Conservation (phyloP, 1,140 invertebrate genomes). For the Cotesia chilonis region DNA sequence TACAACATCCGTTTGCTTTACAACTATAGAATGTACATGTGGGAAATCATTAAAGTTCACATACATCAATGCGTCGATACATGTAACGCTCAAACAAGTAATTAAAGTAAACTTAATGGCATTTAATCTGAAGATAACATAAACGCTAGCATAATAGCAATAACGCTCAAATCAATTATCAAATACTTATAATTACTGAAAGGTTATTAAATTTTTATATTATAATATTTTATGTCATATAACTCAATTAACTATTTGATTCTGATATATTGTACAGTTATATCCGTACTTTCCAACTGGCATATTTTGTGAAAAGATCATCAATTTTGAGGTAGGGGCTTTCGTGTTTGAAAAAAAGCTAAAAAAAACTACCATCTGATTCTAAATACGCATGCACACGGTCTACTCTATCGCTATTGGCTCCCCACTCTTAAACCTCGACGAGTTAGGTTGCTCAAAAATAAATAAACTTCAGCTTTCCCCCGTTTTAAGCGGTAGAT, state of each 20-base stretch:
- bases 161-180: no score
- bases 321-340: neutral
- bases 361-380: neutral
- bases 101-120: no score
- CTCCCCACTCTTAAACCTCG: constrained; percentile 26
- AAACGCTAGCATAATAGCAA: no score
- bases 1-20: constrained; percentile 21
- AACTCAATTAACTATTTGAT: no score
- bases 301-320: constrained; percentile 1
- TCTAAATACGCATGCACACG: constrained; percentile 27
- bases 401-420: constrained; percentile 23
- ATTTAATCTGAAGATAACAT: no score
- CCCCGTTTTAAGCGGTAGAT: no score
- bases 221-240: no score
- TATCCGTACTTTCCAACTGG: neutral
- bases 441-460: constrained; percentile 23
- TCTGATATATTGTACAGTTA: no score
- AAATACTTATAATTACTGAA: no score
- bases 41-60: neutral
- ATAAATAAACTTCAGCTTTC: constrained; percentile 23
- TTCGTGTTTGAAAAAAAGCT: neutral
- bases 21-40: constrained; percentile 13
- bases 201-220: no score
- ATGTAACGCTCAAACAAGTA: no score
- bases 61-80: no score